These are phyloP conservation scores for Artibeus jamaicensis DNA, from an alignment of 2,797 vertebrate genomes.

Conservation along the genomic window DNA sequence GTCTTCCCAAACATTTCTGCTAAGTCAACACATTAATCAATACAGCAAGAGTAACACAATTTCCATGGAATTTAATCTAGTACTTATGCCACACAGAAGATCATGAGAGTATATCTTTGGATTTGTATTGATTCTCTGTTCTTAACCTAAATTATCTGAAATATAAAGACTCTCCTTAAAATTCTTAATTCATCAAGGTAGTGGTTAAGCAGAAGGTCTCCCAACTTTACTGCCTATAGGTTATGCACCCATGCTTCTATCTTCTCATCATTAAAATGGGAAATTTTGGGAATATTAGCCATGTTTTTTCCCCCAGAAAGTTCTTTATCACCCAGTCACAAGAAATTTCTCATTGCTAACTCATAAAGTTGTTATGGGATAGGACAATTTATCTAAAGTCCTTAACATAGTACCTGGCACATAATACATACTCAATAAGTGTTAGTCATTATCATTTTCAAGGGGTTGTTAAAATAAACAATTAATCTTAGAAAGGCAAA, in stretches of 20 bases:
- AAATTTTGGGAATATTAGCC: neutral
- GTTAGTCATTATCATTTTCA: slow-evolving; percentile 5
- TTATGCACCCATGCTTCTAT: neutral
- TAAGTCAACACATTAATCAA: neutral
- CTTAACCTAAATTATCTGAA: neutral
- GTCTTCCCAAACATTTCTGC: neutral
- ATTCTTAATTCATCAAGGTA: neutral
- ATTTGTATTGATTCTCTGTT: neutral
- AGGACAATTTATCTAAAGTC: neutral
- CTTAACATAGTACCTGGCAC: neutral
- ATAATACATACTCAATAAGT: neutral
- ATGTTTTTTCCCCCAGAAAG: neutral
- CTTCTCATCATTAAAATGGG: neutral
- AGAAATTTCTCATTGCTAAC: neutral
- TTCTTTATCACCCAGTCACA: neutral
- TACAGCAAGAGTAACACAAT: neutral
- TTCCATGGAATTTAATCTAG: neutral
- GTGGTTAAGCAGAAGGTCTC: neutral
- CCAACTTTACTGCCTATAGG: neutral
- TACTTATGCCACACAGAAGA: neutral
- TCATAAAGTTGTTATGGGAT: neutral
- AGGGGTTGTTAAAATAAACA: slow-evolving; percentile 15
- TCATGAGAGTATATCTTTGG: neutral
- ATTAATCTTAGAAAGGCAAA: neutral
- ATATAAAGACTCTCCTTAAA: neutral